Base-by-base conservation (phyloP, 2,797 vertebrate genomes). In the Poecile montanus region DNA sequence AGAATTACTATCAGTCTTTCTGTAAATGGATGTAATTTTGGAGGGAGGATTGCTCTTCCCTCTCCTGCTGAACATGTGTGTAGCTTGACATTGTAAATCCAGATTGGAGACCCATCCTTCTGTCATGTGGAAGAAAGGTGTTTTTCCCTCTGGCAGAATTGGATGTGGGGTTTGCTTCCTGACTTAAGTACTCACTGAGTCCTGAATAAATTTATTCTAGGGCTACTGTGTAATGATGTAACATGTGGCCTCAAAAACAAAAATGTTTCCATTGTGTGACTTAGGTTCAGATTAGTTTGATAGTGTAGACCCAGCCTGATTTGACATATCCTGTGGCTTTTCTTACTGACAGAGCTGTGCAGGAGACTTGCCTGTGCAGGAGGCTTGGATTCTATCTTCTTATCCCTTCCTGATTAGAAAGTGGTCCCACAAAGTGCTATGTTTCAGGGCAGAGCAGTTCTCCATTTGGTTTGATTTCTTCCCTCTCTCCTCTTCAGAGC, bases 41-140 rank as follows among this genome's bases (percentile, higher is more conserved):
- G 66, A 53, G 66, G 67, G 66, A 47, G 14, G 21, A 29, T 36
- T 90, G 13, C 16, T 81, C 63, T 73, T 79, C 21, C 19, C 29
- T 85, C n/a, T 65, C 58, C 44, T 56, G 56, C 17, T 51, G 57
- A 48, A 58, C 5, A 0, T 16, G 14, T 47, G 14, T 27, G 23
- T 79, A 80, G 34, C 45, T 81, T 72, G 36, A 36, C 10, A 17
- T 75, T 68, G 91, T 57, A 72, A 89, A 51, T 74, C 9, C 1
- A 3, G n/a, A 25, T 56, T 0, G 0, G 80, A 75, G 26, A 58
- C 32, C 62, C 10, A 38, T 25, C 2, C 3, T 72, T 60, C 34
- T 90, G 30, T 72, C 22, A 16, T 1, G 1, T 1, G 4, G 45
- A 3, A 19, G 47, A 77, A 75, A 66, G 23, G 0, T 77, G 20